Conservation (phyloP, 2,113 vertebrate genomes). For the Pseudopipra pipra region DNA sequence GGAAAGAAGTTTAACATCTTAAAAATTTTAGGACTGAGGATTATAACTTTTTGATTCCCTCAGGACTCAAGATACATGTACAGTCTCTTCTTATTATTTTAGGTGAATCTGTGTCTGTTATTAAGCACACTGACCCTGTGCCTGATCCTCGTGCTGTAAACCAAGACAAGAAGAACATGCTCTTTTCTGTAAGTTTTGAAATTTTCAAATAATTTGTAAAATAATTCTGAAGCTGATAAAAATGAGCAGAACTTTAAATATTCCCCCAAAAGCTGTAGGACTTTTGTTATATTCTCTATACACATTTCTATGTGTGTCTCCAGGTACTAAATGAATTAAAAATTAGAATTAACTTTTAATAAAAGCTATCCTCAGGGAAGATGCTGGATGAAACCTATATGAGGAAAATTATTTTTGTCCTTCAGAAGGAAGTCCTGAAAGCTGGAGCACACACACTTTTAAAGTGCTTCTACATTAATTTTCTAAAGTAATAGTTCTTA, state of each 20-base stretch:
- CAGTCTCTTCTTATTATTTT: neutral
- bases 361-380: neutral
- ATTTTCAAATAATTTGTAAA: neutral
- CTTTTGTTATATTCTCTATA: neutral
- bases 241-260: neutral
- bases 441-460: neutral
- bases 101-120: slow-evolving; percentile 97
- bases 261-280: neutral
- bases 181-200: slow-evolving; percentile 90
- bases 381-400: neutral
- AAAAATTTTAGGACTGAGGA: neutral
- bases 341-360: neutral
- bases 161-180: slow-evolving; percentile 99
- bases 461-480: neutral
- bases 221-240: neutral
- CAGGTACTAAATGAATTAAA: neutral
- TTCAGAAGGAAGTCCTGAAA: neutral
- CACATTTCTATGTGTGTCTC: accelerated
- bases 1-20: neutral
- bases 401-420: neutral
- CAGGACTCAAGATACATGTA: neutral
- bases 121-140: slow-evolving; percentile 98
- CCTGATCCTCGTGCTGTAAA: slow-evolving; percentile 98
- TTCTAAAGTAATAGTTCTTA: neutral
- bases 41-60: neutral